Conservation (phyloP, 2,113 vertebrate genomes). For the Junco hyemalis region DNA sequence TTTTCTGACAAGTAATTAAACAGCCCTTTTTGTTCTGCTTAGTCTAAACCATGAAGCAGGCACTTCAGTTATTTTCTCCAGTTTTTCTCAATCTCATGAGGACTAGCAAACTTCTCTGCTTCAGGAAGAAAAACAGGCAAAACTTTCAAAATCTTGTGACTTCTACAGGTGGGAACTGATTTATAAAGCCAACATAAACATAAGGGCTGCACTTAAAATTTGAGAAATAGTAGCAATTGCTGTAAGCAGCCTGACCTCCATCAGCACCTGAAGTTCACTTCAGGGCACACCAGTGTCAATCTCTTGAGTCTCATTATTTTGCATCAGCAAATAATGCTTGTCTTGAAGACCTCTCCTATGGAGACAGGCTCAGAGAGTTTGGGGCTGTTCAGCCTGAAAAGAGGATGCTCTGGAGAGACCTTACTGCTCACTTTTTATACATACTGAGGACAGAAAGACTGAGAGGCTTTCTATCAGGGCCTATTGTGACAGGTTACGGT, state of each 20-base stretch:
- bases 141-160: background rate
- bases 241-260: background rate
- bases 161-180: background rate
- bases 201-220: background rate
- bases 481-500: background rate
- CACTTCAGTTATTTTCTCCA: background rate
- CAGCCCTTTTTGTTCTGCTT: background rate
- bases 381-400: background rate
- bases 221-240: background rate
- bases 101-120: background rate
- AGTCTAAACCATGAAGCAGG: background rate
- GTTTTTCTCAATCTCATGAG: background rate
- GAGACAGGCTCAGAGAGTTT: background rate
- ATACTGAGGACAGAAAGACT: background rate
- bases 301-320: background rate
- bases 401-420: background rate
- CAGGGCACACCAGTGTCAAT: background rate
- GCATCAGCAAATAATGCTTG: background rate
- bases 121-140: background rate
- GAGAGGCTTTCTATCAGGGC: background rate
- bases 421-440: background rate
- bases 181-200: background rate
- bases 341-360: background rate
- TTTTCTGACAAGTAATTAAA: background rate
- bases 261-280: background rate